A percentile compares a stretch with the other conserved stretches of the same genome.
These are phyloP conservation scores for Cathartes aura DNA, from an alignment of 2,113 vertebrate species.

Conservation along the genomic window DNA sequence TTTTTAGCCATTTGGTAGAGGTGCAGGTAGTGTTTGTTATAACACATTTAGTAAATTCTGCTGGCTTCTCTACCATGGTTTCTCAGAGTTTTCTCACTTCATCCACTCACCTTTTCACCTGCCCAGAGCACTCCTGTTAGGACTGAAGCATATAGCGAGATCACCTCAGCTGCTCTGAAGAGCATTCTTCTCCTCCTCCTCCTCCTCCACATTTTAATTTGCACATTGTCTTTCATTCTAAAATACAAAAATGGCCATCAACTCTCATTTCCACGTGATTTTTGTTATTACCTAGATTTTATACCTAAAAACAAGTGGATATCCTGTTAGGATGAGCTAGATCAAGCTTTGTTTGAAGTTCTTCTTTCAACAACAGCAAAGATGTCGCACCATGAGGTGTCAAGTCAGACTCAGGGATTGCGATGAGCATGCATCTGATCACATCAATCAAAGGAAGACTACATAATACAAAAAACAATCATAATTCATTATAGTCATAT, in stretches of 20 bases:
- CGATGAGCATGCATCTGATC: neutral
- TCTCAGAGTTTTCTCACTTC: slow-evolving; percentile 1
- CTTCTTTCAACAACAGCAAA: neutral
- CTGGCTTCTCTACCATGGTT: neutral
- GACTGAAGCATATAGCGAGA: neutral
- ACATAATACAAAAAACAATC: neutral
- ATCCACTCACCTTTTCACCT: neutral
- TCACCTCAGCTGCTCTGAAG: neutral
- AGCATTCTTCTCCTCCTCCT: neutral
- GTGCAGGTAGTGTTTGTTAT: slow-evolving; percentile 18
- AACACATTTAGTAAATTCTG: slow-evolving; percentile 5
- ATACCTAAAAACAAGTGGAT: neutral
- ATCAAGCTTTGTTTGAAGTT: neutral
- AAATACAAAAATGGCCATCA: neutral
- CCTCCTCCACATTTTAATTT: neutral
- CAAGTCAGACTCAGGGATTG: neutral
- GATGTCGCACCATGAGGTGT: neutral
- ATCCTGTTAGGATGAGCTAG: neutral
- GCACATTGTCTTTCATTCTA: neutral
- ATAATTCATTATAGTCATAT: neutral
- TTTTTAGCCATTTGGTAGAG: neutral
- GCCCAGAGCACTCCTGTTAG: neutral
- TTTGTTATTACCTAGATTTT: neutral
- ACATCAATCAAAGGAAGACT: neutral
- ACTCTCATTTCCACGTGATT: neutral